Base-by-base conservation (phyloP, 2,888 invertebrate genomes). In the Drosophila kambysellisi region DNA sequence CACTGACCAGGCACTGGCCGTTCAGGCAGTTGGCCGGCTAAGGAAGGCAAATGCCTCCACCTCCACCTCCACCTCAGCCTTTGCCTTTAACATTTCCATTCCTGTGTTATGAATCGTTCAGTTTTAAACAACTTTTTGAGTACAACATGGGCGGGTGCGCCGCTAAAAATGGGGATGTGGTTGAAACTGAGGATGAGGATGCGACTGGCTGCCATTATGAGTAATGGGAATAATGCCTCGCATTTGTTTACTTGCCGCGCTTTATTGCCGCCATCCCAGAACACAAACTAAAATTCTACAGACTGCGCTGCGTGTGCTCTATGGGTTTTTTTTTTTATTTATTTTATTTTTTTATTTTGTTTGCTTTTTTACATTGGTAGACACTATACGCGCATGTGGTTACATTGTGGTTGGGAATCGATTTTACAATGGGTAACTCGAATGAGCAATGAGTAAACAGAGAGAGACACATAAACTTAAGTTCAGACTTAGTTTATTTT, bases 191-290 rank as follows among this genome's bases (percentile, higher is more conserved):
- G 43, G 25, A n/a, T 60, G 46, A 52, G 39, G 17, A 33, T 50
- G 58, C 70, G 66, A 60, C 69, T 61, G 69, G 86, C 88, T 69
- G 83, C 87, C 83, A 88, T 78, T 78, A 85, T 85, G 85, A 85
- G 88, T 85, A 84, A 83, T 83, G 83, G 89, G 67, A 82, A 87
- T 67, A 89, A 89, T 88, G 85, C 88, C 74, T 70, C 81, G 74
- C 86, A 89, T 84, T 74, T 85, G 88, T 89, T 88, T 89, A 86
- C 88, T 86, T 59, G 85, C 67, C 73, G 89, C 88, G 82, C 82
- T 87, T 70, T 71, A 72, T 70, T 81, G 82, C 77, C 77, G 76
- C 32, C 74, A 64, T 29, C 25, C 20, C 54, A 35, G 30, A 41
- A 32, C 20, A 9, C 12, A 50, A 50, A 29, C n/a, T 33, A 32